Evolutionary conservation across 2,888 invertebrate species (phyloP).

Genomic region (Pseudanteris insignis): DNA sequence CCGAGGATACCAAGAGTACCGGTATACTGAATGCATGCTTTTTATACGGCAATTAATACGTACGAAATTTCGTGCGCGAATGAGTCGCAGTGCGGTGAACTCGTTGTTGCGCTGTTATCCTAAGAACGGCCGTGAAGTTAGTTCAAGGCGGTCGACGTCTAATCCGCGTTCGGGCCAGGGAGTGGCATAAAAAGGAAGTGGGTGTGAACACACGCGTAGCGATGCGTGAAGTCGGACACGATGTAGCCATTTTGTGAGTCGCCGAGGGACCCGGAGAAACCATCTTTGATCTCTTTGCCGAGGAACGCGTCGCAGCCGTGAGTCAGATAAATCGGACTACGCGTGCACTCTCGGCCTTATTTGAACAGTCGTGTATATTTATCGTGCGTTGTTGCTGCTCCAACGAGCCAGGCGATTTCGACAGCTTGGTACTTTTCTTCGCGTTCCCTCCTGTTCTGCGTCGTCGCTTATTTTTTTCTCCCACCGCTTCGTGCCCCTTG

Average conservation of each 20-base stretch:
- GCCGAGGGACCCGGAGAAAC: constrained; percentile 50
- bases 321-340: constrained; percentile 31
- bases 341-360: constrained; percentile 17
- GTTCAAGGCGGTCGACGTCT: constrained; percentile 31
- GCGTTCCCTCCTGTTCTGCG: background rate
- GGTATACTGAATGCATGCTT: too few relatives aligned
- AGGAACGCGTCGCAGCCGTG: constrained; percentile 9
- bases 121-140: constrained; percentile 27
- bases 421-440: constrained; percentile 11
- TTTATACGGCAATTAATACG: constrained; percentile 17
- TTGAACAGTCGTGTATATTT: constrained; percentile 25
- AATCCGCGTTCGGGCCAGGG: constrained; percentile 57
- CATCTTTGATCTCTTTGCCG: constrained; percentile 51
- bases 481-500: background rate
- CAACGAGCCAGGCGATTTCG: constrained; percentile 16
- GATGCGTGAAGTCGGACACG: constrained; percentile 59
- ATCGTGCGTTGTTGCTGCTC: too few relatives aligned
- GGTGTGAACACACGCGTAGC: constrained; percentile 65
- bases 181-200: constrained; percentile 67
- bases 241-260: constrained; percentile 60
- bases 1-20: too few relatives aligned
- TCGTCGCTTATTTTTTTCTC: background rate
- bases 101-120: too few relatives aligned
- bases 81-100: too few relatives aligned
- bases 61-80: constrained; percentile 2